Conservation (phyloP, 2,113 vertebrate species). For the Bubo bubo region DNA sequence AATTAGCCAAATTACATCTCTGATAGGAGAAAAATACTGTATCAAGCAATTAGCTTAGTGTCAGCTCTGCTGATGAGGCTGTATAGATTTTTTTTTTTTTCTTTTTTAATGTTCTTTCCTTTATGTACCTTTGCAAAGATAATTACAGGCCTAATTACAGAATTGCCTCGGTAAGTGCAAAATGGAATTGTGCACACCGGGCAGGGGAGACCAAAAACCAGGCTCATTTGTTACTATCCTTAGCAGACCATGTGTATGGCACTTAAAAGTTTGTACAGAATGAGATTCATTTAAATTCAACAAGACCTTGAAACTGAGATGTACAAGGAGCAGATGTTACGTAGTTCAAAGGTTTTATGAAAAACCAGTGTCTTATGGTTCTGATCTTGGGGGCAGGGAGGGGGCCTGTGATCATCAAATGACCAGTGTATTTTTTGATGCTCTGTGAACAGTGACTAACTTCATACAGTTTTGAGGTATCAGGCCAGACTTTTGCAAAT, state of each 20-base stretch:
- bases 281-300: neutral
- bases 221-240: neutral
- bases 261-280: neutral
- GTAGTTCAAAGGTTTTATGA: neutral
- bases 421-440: too few relatives aligned
- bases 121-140: neutral
- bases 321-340: accelerated
- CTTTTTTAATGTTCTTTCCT: neutral
- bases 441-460: neutral
- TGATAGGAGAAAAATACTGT: neutral
- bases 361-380: neutral
- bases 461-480: neutral
- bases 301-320: neutral
- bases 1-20: neutral
- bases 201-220: accelerated
- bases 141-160: neutral
- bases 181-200: neutral
- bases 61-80: neutral
- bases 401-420: neutral
- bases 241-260: accelerated
- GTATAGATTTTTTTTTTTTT: too few relatives aligned
- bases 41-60: neutral
- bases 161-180: neutral
- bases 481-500: neutral
- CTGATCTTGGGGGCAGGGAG: accelerated